These are phyloP conservation scores for Sebastes itinus DNA, from an alignment of 2,797 vertebrate species.

Conservation along the genomic window DNA sequence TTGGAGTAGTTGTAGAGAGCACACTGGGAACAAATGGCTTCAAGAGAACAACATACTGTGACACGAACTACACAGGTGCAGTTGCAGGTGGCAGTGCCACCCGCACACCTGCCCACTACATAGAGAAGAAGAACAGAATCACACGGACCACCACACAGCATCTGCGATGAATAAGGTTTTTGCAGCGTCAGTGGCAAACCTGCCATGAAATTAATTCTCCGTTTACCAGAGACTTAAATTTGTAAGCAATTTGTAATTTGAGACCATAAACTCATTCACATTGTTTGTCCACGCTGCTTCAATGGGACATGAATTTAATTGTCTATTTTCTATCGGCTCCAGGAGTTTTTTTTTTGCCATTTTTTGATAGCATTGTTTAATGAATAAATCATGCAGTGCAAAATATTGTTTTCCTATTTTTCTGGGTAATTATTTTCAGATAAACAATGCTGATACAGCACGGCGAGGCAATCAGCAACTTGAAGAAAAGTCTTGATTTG, in stretches of 20 bases:
- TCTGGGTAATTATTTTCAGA: slow-evolving; percentile 42
- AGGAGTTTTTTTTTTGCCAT: neutral
- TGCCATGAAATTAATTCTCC: slow-evolving; percentile 27
- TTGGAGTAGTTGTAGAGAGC: neutral
- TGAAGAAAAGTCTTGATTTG: neutral
- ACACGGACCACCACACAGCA: neutral
- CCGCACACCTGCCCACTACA: slow-evolving; percentile 26
- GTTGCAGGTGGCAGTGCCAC: slow-evolving; percentile 36
- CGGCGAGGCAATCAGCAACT: slow-evolving; percentile 31
- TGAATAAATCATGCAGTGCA: slow-evolving; percentile 21
- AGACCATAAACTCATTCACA: slow-evolving; percentile 11
- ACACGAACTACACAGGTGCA: slow-evolving; percentile 38
- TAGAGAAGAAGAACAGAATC: neutral
- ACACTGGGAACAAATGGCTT: slow-evolving; percentile 20
- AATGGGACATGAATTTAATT: slow-evolving; percentile 41
- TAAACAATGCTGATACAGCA: slow-evolving; percentile 34
- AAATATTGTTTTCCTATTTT: slow-evolving; percentile 36
- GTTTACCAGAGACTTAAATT: slow-evolving; percentile 23
- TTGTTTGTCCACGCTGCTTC: slow-evolving; percentile 29
- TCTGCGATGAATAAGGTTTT: neutral
- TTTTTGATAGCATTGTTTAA: slow-evolving; percentile 25
- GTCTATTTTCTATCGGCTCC: slow-evolving; percentile 15
- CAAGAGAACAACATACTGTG: slow-evolving; percentile 7
- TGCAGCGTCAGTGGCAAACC: neutral
- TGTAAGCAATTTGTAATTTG: slow-evolving; percentile 24